Evolutionary conservation across 2,888 invertebrate species (phyloP).

Genomic region (Synergus laeviventris): DNA sequence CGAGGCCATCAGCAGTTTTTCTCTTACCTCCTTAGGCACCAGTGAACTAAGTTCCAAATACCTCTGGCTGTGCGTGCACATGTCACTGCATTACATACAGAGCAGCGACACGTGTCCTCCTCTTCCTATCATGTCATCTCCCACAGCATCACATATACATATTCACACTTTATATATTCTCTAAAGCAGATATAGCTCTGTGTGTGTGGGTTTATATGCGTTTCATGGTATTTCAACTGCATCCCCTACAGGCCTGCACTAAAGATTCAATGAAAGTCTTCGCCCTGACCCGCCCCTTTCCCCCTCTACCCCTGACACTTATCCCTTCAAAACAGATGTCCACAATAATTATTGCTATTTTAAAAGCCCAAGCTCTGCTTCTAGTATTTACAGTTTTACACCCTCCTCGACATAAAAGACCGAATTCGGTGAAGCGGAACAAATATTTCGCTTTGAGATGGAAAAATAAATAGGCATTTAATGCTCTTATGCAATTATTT

Average conservation of each 20-base stretch:
- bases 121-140: slow-evolving; percentile 23
- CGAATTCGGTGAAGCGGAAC: not conserved
- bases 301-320: not conserved
- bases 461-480: not conserved
- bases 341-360: slow-evolving; percentile 9
- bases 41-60: slow-evolving; percentile 2
- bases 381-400: not conserved
- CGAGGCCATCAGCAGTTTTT: slow-evolving; percentile 16
- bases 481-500: no score
- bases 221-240: slow-evolving; percentile 28
- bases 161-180: slow-evolving; percentile 1
- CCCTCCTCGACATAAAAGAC: not conserved
- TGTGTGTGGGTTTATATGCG: not conserved
- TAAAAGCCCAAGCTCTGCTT: not conserved
- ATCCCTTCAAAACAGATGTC: not conserved
- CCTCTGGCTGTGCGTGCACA: slow-evolving; percentile 22
- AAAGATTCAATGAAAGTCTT: slow-evolving; percentile 21
- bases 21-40: slow-evolving; percentile 20
- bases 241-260: not conserved
- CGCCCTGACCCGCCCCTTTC: slow-evolving; percentile 10
- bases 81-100: slow-evolving; percentile 17
- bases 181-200: not conserved
- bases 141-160: slow-evolving; percentile 1
- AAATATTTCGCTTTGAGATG: not conserved
- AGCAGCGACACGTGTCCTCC: slow-evolving; percentile 29